Evolutionary conservation across 2,888 invertebrate species (phyloP), one percentile per base, ranked within the genome.

Genomic region (Netelia melanura): DNA sequence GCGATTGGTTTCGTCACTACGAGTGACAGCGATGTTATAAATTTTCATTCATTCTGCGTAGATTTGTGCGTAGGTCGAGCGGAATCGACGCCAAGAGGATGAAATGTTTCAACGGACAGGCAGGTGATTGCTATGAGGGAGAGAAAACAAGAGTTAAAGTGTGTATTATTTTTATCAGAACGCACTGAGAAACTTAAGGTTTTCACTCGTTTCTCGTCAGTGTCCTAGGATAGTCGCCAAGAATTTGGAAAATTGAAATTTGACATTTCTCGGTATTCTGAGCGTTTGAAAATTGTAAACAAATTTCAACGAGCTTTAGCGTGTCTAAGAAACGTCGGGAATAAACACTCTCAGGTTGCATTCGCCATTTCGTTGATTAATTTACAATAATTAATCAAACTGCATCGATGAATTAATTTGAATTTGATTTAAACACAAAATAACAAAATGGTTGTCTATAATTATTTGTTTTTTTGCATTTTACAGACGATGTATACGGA

Each of bases 401-500:
- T 1, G 38, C 38, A 38, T 38, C 6, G 38, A 38, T 38, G 6
- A 38, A 38, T 38, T 38, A 38, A 38, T 38, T 38, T 38, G 5
- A 38, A 38, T 38, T 38, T 38, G 1, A 38, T 38, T 38, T 38
- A 38, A 38, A 6, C 38, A 38, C 5, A 38, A 5, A 6, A 38
- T 38, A 5, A 5, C 5, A 38, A 38, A 38, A 38, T 21, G 21
- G 11, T 62, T 43, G 11, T 43, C 71, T 43, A 62, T 25, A 52
- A 25, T 54, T 56, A 9, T 75, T 67, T 75, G 56, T 82, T 81
- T 52, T 64, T 23, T 61, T 79, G 74, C 83, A 86, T 85, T 0
- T 89, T 89, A 0, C 91, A 94, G 93, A 93, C 95, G 94, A 95
- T 95, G 95, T 95, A 95, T 95, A 94, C 95, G 91, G 94, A 94